Evolutionary conservation across 2,113 vertebrate species (phyloP).

Genomic region (Strigops habroptila): DNA sequence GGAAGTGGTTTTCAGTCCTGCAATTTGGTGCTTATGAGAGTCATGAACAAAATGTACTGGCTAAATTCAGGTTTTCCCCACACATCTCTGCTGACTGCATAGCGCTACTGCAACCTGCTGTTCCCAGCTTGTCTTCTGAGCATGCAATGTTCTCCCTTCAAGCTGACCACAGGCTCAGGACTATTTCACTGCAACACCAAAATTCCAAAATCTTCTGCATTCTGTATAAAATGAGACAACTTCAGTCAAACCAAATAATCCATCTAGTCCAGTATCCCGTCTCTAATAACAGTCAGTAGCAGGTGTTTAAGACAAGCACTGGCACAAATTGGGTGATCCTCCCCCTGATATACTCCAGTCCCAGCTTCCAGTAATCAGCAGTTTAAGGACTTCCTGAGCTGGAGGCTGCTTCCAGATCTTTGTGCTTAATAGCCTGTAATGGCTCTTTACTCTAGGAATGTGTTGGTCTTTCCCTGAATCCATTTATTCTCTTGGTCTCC

Average conservation of each 20-base stretch:
- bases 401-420: slow-evolving; percentile 24
- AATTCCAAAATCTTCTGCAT: not conserved
- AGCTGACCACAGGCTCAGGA: not conserved
- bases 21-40: not conserved
- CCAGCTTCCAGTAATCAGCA: slow-evolving; percentile 48
- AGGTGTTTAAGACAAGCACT: not conserved
- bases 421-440: slow-evolving; percentile 28
- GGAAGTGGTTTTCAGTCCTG: not conserved
- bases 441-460: slow-evolving; percentile 54
- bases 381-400: slow-evolving; percentile 49
- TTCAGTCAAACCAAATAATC: not conserved
- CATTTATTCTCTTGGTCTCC: slow-evolving; percentile 31
- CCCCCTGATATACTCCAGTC: slow-evolving; percentile 10
- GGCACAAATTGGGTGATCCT: not conserved
- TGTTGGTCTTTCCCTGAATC: slow-evolving; percentile 31
- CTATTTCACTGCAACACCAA: not conserved
- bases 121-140: not conserved
- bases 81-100: not conserved
- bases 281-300: not conserved
- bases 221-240: not conserved
- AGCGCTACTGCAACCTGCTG: not conserved
- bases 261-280: not conserved
- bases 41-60: not conserved
- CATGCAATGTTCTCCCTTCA: not conserved
- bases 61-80: not conserved